Conservation (phyloP, 1,140 invertebrate genomes). For the Drusus annulatus region DNA sequence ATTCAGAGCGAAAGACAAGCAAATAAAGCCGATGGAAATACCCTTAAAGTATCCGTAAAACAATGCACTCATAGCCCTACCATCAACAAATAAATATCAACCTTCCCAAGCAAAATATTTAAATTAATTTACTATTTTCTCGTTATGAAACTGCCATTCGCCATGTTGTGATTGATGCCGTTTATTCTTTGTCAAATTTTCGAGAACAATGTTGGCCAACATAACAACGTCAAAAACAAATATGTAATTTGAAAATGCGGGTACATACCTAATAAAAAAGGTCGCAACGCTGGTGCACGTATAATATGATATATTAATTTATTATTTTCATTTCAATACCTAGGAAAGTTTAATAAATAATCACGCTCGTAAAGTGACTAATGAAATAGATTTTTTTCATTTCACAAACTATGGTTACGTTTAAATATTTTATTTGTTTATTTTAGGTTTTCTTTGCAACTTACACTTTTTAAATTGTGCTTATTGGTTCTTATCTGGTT, state of each 20-base stretch:
- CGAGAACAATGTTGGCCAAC: constrained; percentile 42
- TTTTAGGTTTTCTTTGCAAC: too few relatives aligned
- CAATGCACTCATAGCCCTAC: constrained; percentile 7
- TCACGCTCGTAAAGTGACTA: too few relatives aligned
- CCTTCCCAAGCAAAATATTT: constrained; percentile 23
- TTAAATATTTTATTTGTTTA: too few relatives aligned
- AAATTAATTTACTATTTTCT: constrained; percentile 40
- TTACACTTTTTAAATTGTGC: too few relatives aligned
- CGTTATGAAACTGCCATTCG: constrained; percentile 54
- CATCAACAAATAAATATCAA: constrained; percentile 35
- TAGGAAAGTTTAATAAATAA: too few relatives aligned
- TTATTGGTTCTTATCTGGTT: too few relatives aligned
- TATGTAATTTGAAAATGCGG: neutral
- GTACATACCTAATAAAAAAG: too few relatives aligned
- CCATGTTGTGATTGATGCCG: constrained; percentile 55
- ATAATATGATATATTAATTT: too few relatives aligned
- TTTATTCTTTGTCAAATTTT: constrained; percentile 51
- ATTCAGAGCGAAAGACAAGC: constrained; percentile 29
- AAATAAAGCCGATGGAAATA: neutral
- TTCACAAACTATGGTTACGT: too few relatives aligned
- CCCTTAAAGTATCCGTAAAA: constrained; percentile 8
- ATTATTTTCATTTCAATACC: too few relatives aligned
- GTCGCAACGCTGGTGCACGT: too few relatives aligned
- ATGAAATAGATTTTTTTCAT: too few relatives aligned
- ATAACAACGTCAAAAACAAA: constrained; percentile 21